A percentile compares a stretch with the other conserved stretches of the same genome.
Conservation (phyloP, 1,140 invertebrate genomes). For the Heliconius melpomene region DNA sequence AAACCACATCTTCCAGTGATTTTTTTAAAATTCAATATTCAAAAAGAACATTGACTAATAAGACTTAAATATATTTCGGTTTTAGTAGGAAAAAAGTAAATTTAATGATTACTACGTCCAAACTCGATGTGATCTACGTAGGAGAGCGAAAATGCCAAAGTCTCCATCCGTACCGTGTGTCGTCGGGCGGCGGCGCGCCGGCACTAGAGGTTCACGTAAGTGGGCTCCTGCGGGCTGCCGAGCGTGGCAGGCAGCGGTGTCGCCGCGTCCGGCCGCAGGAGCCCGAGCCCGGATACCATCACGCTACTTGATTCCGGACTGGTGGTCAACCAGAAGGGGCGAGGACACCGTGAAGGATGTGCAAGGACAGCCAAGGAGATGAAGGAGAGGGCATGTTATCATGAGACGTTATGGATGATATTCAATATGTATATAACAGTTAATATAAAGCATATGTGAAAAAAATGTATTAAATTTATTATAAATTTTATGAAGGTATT, state of each 20-base stretch:
- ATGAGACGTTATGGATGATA: neutral
- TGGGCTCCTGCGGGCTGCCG: slow-evolving; percentile 92
- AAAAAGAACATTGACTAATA: too few relatives aligned
- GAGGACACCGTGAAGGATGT: neutral
- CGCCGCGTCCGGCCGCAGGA: slow-evolving; percentile 77
- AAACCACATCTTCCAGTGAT: slow-evolving; percentile 10
- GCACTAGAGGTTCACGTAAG: slow-evolving; percentile 96
- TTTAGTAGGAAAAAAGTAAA: too few relatives aligned
- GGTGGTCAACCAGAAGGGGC: neutral
- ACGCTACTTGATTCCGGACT: slow-evolving; percentile 84
- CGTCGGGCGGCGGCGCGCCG: slow-evolving; percentile 84
- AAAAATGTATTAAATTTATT: neutral
- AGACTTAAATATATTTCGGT: too few relatives aligned
- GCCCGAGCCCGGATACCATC: slow-evolving; percentile 83
- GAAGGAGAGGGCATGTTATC: neutral
- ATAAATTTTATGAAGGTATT: neutral
- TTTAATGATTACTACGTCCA: neutral
- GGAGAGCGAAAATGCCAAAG: slow-evolving; percentile 37
- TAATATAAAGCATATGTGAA: neutral
- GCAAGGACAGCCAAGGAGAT: neutral
- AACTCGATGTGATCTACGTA: slow-evolving; percentile 25
- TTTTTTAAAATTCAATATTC: too few relatives aligned
- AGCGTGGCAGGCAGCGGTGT: slow-evolving; percentile 79
- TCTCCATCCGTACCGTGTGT: slow-evolving; percentile 30
- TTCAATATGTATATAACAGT: neutral